Conservation (phyloP, 2,888 invertebrate species). For the Andrena bicolor region DNA sequence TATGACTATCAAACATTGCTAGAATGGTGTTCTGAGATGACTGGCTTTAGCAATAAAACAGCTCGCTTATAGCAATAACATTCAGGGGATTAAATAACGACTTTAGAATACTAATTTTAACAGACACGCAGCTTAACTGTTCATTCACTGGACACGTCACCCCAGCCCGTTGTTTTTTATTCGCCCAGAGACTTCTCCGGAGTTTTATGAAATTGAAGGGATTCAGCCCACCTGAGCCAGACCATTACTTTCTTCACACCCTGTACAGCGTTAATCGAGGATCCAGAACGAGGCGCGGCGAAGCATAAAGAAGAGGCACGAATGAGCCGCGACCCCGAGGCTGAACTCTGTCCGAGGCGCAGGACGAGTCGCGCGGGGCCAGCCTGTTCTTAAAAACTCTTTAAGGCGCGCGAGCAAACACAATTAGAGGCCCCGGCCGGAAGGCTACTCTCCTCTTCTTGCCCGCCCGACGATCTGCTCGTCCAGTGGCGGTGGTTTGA, state of each 20-base stretch:
- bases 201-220: too few species aligned
- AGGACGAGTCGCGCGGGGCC: neutral
- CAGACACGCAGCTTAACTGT: too few species aligned
- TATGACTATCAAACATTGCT: too few species aligned
- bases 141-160: too few species aligned
- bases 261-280: neutral
- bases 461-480: neutral
- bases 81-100: too few species aligned
- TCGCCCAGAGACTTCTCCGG: too few species aligned
- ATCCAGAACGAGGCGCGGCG: constrained; percentile 14
- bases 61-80: too few species aligned
- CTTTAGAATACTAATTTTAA: too few species aligned
- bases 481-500: constrained; percentile 12
- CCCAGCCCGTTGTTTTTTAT: too few species aligned
- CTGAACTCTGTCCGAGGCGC: constrained; percentile 38
- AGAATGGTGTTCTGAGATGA: too few species aligned
- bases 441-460: constrained; percentile 65
- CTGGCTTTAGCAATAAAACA: too few species aligned
- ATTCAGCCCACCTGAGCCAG: neutral
- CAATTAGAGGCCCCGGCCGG: constrained; percentile 77
- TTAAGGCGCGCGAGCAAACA: constrained; percentile 78
- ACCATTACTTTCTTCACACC: neutral
- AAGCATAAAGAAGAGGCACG: constrained; percentile 34
- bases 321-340: constrained; percentile 42
- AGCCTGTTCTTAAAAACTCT: constrained; percentile 67